Conservation (phyloP, 2,888 invertebrate species). For the Monoplex corrugatus region DNA sequence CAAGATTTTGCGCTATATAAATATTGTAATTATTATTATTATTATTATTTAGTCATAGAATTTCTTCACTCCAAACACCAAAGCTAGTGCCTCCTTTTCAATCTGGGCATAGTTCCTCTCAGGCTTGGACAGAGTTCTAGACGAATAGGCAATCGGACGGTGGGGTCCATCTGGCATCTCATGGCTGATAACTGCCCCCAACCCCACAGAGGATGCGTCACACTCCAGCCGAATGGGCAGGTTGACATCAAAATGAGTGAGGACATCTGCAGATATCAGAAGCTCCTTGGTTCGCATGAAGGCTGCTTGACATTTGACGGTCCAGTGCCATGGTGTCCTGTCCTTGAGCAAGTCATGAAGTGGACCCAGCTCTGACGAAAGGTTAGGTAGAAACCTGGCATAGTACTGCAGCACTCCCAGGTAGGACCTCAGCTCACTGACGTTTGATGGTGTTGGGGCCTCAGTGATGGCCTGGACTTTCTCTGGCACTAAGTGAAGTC, state of each 20-base stretch:
- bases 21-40: no score
- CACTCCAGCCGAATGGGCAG: conserved; percentile 72
- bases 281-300: conserved; percentile 60
- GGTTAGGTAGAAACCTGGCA: conserved; percentile 59
- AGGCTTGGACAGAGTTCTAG: conserved; percentile 60
- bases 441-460: conserved; percentile 38
- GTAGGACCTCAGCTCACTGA: conserved; percentile 51
- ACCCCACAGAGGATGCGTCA: conserved; percentile 79
- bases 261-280: conserved; percentile 56
- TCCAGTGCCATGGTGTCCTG: conserved; percentile 13
- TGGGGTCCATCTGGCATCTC: conserved; percentile 76
- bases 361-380: conserved; percentile 61
- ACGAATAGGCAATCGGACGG: conserved; percentile 80
- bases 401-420: conserved; percentile 66
- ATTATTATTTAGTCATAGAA: no score
- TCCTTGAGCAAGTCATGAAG: conserved; percentile 60
- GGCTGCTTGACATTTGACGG: conserved; percentile 45
- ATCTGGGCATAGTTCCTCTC: conserved; percentile 73
- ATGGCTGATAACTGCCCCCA: conserved; percentile 66
- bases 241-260: conserved; percentile 66
- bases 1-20: no score
- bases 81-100: conserved; percentile 74
- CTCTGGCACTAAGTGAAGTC: conserved; percentile 34
- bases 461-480: conserved; percentile 20
- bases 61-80: conserved; percentile 80